These are phyloP conservation scores for Ophonus ardosiacus DNA, from an alignment of 2,888 invertebrate species.

Conservation along the genomic window DNA sequence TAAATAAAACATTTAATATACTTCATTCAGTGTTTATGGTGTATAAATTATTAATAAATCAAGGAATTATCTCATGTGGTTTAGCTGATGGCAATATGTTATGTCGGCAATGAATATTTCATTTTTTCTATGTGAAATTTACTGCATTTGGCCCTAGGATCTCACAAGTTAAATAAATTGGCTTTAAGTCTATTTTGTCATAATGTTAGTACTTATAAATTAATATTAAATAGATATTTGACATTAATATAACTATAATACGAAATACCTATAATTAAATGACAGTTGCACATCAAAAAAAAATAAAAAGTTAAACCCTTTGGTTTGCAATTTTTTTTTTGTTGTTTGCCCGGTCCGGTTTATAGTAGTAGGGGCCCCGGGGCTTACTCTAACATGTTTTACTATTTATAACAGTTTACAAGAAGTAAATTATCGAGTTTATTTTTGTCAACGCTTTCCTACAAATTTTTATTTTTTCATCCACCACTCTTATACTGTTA, in stretches of 20 bases:
- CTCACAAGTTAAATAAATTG: background rate
- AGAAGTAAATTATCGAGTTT: too few relatives aligned
- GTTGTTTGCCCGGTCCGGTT: too few relatives aligned
- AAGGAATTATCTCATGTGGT: slow-evolving; percentile 38
- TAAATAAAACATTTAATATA: slow-evolving; percentile 42
- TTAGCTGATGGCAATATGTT: background rate
- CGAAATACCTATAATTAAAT: too few relatives aligned
- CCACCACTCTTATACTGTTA: too few relatives aligned
- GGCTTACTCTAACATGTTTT: too few relatives aligned
- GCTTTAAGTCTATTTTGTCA: background rate
- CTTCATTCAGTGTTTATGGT: slow-evolving; percentile 20
- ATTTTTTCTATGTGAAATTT: background rate
- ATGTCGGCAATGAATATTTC: background rate
- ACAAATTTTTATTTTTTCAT: too few relatives aligned
- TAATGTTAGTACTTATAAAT: background rate
- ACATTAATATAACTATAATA: background rate
- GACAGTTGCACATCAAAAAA: too few relatives aligned
- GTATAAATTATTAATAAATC: slow-evolving; percentile 46
- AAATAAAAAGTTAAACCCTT: too few relatives aligned
- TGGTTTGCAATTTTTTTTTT: too few relatives aligned
- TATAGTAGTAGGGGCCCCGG: too few relatives aligned
- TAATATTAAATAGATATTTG: background rate
- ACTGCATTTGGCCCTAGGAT: background rate
- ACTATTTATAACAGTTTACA: too few relatives aligned
- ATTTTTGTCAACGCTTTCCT: too few relatives aligned